Evolutionary conservation across 2,888 invertebrate genomes (phyloP).

Genomic region (Diabrotica balteata): DNA sequence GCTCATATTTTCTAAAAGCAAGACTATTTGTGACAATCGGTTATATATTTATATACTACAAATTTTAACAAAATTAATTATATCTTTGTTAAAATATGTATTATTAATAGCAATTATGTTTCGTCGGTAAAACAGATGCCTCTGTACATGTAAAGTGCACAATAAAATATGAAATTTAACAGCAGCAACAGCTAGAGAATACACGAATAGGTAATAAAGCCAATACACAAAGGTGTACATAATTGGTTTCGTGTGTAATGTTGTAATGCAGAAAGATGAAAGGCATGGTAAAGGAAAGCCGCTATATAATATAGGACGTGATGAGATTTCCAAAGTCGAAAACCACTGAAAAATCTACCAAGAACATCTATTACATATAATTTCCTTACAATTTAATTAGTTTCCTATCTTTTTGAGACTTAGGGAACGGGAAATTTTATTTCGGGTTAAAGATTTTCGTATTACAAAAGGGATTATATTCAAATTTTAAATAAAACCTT

Average conservation of each 20-base stretch:
- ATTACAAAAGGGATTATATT: conserved; percentile 32
- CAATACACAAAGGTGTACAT: conserved; percentile 60
- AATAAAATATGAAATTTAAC: conserved; percentile 24
- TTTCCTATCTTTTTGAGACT: conserved; percentile 34
- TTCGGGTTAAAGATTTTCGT: conserved; percentile 30
- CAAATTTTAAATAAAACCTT: conserved; percentile 32
- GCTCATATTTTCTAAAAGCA: no score
- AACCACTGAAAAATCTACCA: conserved; percentile 47
- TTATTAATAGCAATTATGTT: no score
- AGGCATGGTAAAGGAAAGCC: conserved; percentile 53
- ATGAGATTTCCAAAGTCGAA: conserved; percentile 52
- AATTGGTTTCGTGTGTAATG: conserved; percentile 61
- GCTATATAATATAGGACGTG: conserved; percentile 58
- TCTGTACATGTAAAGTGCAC: conserved; percentile 17
- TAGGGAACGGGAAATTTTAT: conserved; percentile 30
- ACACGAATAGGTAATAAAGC: conserved; percentile 51
- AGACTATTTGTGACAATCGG: no score
- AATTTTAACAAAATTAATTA: no score
- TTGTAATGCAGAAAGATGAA: conserved; percentile 60
- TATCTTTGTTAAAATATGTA: no score
- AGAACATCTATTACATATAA: conserved; percentile 40
- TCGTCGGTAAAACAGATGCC: conserved; percentile 7
- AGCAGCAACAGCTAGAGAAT: conserved; percentile 19
- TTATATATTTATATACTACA: no score
- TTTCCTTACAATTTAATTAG: conserved; percentile 47